Evolutionary conservation across 2,888 invertebrate species (phyloP).

Genomic region (Liodrosophila aerea): DNA sequence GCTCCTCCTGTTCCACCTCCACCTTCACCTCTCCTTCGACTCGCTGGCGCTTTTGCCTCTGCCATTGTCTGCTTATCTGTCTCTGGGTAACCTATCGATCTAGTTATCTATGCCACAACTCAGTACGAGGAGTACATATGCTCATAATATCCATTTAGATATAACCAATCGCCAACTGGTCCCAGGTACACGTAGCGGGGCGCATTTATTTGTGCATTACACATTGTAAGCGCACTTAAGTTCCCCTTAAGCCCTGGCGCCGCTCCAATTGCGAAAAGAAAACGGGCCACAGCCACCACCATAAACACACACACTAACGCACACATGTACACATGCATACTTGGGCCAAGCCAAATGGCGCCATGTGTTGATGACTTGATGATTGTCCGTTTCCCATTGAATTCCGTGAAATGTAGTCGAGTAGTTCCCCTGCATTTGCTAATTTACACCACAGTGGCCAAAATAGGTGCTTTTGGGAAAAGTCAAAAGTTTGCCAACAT

Average conservation of each 20-base stretch:
- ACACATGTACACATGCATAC: slow-evolving; percentile 16
- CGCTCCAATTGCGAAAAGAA: slow-evolving; percentile 73
- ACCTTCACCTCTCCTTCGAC: slow-evolving; percentile 2
- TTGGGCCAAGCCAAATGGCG: slow-evolving; percentile 43
- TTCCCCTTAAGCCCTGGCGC: slow-evolving; percentile 77
- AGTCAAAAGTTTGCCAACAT: no score
- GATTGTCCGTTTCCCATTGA: slow-evolving; percentile 39
- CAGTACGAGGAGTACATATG: slow-evolving; percentile 57
- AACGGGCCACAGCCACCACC: slow-evolving; percentile 26
- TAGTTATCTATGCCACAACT: slow-evolving; percentile 68
- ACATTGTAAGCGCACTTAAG: slow-evolving; percentile 72
- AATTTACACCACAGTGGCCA: no score
- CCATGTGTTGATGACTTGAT: slow-evolving; percentile 51
- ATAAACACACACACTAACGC: slow-evolving; percentile 16
- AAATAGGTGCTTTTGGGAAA: no score
- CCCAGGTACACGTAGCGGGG: slow-evolving; percentile 31
- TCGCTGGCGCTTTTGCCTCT: not conserved
- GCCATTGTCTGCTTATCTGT: slow-evolving; percentile 52
- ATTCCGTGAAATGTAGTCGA: slow-evolving; percentile 6
- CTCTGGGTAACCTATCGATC: slow-evolving; percentile 64
- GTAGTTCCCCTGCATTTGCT: no score
- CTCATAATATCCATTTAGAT: slow-evolving; percentile 75
- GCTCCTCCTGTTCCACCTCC: slow-evolving; percentile 1
- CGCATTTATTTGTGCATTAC: slow-evolving; percentile 74
- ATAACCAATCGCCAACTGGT: slow-evolving; percentile 54